Evolutionary conservation across 2,797 vertebrate genomes (phyloP).

Genomic region (Microchirus variegatus): DNA sequence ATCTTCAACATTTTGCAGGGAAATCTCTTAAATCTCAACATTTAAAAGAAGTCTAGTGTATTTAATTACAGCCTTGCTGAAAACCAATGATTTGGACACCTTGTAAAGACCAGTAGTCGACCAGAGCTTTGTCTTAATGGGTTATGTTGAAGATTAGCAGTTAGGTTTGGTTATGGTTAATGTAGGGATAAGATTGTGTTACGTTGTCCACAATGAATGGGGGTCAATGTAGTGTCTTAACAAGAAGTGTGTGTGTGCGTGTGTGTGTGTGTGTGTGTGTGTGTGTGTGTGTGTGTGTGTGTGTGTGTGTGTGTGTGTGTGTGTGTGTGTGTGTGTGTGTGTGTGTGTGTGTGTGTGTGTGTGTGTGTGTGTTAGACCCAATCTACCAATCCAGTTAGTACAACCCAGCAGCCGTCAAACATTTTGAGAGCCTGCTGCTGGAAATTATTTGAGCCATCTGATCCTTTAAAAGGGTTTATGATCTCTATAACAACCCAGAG

Average conservation of each 20-base stretch:
- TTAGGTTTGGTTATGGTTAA: no score
- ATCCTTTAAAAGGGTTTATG: conserved; percentile 42
- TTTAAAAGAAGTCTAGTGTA: no score
- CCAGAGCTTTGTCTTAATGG: neutral
- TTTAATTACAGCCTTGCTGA: no score
- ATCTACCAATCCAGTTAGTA: neutral
- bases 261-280: no score
- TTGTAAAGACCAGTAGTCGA: neutral
- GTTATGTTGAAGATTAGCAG: neutral
- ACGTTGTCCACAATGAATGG: no score
- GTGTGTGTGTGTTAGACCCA: neutral
- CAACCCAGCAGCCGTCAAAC: conserved; percentile 17
- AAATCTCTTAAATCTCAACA: no score
- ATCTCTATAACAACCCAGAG: conserved; percentile 17
- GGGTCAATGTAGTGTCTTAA: no score
- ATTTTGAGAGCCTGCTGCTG: conserved; percentile 24
- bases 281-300: neutral
- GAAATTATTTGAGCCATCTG: conserved; percentile 36
- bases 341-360: neutral
- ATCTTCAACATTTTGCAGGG: no score
- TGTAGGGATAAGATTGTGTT: no score
- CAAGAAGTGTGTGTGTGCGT: no score
- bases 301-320: neutral
- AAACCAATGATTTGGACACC: no score
- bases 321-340: neutral